These are phyloP conservation scores for Phylloscopus trochiloides DNA, from an alignment of 2,113 vertebrate genomes.

Conservation along the genomic window DNA sequence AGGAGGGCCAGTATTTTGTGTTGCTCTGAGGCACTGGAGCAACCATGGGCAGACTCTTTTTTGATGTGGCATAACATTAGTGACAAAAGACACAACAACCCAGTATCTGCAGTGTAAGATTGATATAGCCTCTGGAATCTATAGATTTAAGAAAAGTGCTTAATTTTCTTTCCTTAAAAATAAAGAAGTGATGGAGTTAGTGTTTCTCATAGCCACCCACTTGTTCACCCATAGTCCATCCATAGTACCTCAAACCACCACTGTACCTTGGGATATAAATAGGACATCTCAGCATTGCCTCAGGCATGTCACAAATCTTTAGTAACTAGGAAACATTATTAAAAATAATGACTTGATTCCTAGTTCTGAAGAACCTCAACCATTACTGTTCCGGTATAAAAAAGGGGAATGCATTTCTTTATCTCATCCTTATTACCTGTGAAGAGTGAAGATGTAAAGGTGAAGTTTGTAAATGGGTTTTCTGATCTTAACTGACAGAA, in stretches of 20 bases:
- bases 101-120: neutral
- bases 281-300: neutral
- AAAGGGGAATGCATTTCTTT: neutral
- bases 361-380: neutral
- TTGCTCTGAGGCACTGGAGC: neutral
- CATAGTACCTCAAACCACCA: neutral
- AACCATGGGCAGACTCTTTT: accelerated
- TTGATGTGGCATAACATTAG: neutral
- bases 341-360: neutral
- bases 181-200: neutral
- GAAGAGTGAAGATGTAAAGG: neutral
- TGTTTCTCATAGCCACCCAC: neutral
- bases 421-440: neutral
- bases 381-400: neutral
- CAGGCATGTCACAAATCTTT: neutral
- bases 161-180: neutral
- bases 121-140: neutral
- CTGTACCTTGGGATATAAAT: neutral
- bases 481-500: neutral
- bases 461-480: neutral
- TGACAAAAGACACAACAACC: neutral
- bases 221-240: neutral
- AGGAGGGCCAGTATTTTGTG: neutral
- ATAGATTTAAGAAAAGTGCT: neutral
- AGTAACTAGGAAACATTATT: neutral